Evolutionary conservation across 2,797 vertebrate species (phyloP).

Genomic region (Salarias fasciatus): DNA sequence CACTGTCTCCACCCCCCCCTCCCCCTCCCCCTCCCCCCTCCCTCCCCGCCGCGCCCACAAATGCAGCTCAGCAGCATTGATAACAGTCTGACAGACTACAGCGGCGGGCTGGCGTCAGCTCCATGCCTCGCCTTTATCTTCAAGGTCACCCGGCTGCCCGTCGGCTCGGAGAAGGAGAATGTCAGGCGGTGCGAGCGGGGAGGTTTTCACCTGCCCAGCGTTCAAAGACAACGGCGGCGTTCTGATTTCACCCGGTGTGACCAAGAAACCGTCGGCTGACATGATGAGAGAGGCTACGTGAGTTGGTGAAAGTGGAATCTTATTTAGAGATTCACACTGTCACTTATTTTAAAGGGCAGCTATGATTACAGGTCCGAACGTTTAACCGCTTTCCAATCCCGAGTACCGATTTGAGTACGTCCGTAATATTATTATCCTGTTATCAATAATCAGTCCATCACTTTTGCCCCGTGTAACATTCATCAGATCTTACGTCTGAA

Average conservation of each 20-base stretch:
- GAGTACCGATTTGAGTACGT: no score
- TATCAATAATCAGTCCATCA: no score
- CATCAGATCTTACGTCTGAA: no score
- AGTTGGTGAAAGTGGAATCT: not conserved
- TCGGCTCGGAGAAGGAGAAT: conserved; percentile 20
- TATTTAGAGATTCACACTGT: no score
- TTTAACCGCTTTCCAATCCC: no score
- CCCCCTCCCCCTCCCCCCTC: conserved; percentile 25
- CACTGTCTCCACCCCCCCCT: conserved; percentile 39
- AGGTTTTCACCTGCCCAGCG: conserved; percentile 50
- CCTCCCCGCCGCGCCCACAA: conserved; percentile 44
- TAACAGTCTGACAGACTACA: conserved; percentile 78
- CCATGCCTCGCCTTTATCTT: conserved; percentile 52
- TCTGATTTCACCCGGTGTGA: conserved; percentile 19
- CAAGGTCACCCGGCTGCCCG: conserved; percentile 75
- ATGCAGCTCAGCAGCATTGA: conserved; percentile 74
- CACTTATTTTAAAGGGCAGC: no score
- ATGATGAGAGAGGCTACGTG: not conserved
- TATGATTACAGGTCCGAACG: no score
- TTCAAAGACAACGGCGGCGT: conserved; percentile 21
- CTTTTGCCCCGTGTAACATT: no score
- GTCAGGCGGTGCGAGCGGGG: conserved; percentile 49
- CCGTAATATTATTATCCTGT: no score
- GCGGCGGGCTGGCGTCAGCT: conserved; percentile 63
- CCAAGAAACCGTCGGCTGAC: conserved; percentile 6